These are phyloP conservation scores for Peromyscus melanophrys DNA, from an alignment of 2,797 vertebrate genomes.

Conservation along the genomic window DNA sequence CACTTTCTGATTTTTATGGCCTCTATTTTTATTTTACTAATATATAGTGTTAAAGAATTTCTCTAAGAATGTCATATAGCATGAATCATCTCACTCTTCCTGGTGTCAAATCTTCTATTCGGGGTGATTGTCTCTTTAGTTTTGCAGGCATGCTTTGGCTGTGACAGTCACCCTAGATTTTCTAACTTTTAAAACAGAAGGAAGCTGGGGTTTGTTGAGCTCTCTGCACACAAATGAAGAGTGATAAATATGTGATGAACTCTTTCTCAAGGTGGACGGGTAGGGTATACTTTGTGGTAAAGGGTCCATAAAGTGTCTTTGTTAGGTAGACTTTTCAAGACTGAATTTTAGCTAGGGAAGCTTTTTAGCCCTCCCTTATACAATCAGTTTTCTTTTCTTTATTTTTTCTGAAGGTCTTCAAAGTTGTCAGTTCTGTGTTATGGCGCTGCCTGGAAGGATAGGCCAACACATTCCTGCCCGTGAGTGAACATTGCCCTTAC, in stretches of 20 bases:
- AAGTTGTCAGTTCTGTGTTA: not conserved
- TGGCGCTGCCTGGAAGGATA: not conserved
- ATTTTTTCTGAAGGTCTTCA: not conserved
- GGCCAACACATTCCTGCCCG: not conserved
- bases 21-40: constrained; percentile 25
- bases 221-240: not conserved
- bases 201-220: not conserved
- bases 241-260: not conserved
- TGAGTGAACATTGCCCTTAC: not conserved
- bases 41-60: not conserved
- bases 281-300: not conserved
- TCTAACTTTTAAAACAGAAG: not conserved
- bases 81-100: not conserved
- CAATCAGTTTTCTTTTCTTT: not conserved
- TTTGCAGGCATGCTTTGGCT: not conserved
- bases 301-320: not conserved
- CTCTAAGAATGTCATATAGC: not conserved
- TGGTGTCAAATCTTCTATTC: not conserved
- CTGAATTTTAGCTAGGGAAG: not conserved
- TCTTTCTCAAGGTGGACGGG: not conserved
- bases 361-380: not conserved
- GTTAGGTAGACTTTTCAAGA: not conserved
- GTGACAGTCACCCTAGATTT: not conserved
- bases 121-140: not conserved
- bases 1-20: not conserved